These are phyloP conservation scores for Potorous gilbertii DNA, from an alignment of 2,797 vertebrate species.

Conservation along the genomic window DNA sequence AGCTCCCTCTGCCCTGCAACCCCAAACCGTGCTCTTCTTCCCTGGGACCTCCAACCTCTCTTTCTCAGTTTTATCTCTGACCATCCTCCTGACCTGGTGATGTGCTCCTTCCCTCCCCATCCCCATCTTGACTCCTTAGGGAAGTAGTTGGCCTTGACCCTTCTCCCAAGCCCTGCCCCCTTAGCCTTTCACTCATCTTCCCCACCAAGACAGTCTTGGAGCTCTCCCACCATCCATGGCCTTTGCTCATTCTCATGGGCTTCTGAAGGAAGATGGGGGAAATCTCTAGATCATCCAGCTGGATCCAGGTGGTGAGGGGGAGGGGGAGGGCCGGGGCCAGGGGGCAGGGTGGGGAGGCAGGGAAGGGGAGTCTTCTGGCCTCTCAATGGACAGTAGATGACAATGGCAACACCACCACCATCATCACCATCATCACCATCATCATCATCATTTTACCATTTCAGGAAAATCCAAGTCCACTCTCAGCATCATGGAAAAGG, in stretches of 20 bases:
- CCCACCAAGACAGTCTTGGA: neutral
- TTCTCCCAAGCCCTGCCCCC: neutral
- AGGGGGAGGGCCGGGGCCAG: no score
- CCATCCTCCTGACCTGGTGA: neutral
- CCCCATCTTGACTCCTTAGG: neutral
- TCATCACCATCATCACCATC: no score
- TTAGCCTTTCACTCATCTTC: neutral
- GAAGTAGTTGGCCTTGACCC: neutral
- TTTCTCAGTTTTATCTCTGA: neutral
- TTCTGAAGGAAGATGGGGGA: neutral
- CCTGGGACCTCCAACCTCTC: neutral
- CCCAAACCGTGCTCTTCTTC: no score
- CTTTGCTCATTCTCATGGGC: neutral
- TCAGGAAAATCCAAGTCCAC: no score
- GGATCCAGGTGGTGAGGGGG: neutral
- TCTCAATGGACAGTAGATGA: no score
- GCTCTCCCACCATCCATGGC: neutral
- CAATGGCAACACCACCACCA: no score
- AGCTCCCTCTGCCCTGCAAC: neutral
- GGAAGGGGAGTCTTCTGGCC: no score
- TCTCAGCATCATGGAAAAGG: no score
- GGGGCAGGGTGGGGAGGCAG: no score
- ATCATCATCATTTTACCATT: no score
- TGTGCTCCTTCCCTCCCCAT: neutral
- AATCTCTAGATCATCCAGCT: neutral